These are phyloP conservation scores for Serripes groenlandicus DNA, from an alignment of 2,888 invertebrate genomes.

Conservation along the genomic window DNA sequence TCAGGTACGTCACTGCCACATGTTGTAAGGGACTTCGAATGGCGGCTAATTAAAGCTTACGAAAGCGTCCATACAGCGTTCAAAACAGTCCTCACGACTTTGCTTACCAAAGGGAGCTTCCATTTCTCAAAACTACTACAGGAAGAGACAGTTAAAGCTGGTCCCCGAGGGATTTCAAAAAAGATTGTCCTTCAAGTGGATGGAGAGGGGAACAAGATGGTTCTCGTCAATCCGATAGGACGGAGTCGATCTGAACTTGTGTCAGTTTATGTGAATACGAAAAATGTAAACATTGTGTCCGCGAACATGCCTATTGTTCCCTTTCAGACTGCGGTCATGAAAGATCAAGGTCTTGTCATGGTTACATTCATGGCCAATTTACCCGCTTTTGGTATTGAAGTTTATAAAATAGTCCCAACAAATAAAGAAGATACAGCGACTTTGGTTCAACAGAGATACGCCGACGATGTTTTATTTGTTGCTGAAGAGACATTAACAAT, in stretches of 20 bases:
- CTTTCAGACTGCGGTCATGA: slow-evolving; percentile 88
- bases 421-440: neutral
- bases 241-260: slow-evolving; percentile 93
- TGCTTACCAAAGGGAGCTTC: slow-evolving; percentile 42
- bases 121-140: slow-evolving; percentile 26
- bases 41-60: slow-evolving; percentile 66
- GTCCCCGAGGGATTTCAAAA: slow-evolving; percentile 50
- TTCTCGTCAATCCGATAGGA: slow-evolving; percentile 94
- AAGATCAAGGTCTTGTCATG: slow-evolving; percentile 86
- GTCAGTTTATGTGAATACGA: slow-evolving; percentile 90
- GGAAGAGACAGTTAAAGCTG: slow-evolving; percentile 44
- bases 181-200: slow-evolving; percentile 59
- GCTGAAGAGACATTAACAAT: slow-evolving; percentile 43
- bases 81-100: slow-evolving; percentile 37
- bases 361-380: slow-evolving; percentile 92
- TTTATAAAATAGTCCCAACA: slow-evolving; percentile 88
- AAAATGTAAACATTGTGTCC: slow-evolving; percentile 90
- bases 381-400: slow-evolving; percentile 91
- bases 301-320: slow-evolving; percentile 87
- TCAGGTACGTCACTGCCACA: slow-evolving; percentile 96
- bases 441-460: neutral
- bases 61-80: slow-evolving; percentile 41
- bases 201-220: slow-evolving; percentile 78
- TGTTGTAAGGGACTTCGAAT: slow-evolving; percentile 95
- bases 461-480: neutral